Evolutionary conservation across 2,113 vertebrate species (phyloP).

Genomic region (Chaetodon auriga): DNA sequence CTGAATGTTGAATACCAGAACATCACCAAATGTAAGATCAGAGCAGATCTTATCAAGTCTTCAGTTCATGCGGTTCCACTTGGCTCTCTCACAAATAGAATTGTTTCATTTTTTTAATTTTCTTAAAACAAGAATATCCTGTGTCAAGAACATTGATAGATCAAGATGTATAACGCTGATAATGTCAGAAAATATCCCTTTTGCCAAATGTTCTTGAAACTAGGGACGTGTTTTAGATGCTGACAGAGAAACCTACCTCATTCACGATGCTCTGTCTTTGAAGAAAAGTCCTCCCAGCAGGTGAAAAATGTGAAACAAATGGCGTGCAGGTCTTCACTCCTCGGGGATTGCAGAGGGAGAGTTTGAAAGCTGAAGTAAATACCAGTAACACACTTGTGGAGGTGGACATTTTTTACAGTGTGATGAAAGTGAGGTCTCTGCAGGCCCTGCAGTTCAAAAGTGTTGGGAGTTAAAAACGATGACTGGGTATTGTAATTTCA

Average conservation of each 20-base stretch:
- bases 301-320: constrained; percentile 1
- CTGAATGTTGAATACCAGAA: not conserved
- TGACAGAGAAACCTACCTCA: not conserved
- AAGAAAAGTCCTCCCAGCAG: not conserved
- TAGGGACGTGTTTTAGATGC: not conserved
- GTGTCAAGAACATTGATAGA: not conserved
- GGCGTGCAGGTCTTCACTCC: not conserved
- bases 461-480: constrained; percentile 5
- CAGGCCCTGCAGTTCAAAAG: constrained; percentile 1
- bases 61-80: not conserved
- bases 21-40: not conserved
- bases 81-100: not conserved
- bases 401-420: constrained; percentile 13
- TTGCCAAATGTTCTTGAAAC: not conserved
- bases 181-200: not conserved
- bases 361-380: constrained; percentile 31
- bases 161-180: not conserved
- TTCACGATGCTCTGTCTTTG: not conserved
- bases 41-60: not conserved
- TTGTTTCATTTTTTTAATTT: not conserved
- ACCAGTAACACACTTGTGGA: not conserved
- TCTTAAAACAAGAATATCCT: not conserved
- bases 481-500: constrained; percentile 10
- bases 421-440: constrained; percentile 20
- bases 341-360: not conserved